phyloP scores from a whole-genome alignment of 2,113 vertebrate genomes.

The Motacilla alba region DNA sequence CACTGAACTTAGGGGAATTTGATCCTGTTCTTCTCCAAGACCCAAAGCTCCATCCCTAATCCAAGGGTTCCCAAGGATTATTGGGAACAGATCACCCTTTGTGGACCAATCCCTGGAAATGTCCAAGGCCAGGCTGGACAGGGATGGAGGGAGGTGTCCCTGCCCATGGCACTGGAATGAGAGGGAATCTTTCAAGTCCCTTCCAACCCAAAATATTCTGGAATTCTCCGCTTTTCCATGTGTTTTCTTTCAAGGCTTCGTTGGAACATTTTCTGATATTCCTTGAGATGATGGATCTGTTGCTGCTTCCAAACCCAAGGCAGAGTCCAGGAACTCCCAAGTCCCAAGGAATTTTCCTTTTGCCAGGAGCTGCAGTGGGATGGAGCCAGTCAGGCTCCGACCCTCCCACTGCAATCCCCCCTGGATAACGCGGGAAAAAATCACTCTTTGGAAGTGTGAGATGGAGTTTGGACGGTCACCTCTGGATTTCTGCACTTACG shows the following conservation, averaged over 20 bases:
- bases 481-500: accelerated
- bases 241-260: background rate
- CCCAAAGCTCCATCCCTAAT: background rate
- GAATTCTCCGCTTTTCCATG: background rate
- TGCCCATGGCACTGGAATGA: background rate
- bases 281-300: background rate
- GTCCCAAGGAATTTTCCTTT: background rate
- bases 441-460: background rate
- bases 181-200: background rate
- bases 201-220: background rate
- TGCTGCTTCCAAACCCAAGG: background rate
- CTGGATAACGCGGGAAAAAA: background rate
- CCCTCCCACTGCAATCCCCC: background rate
- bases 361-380: background rate
- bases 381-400: background rate
- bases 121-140: background rate
- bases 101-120: background rate
- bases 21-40: background rate
- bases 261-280: background rate
- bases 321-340: background rate
- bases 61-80: background rate
- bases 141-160: background rate
- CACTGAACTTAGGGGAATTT: background rate
- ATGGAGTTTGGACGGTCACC: background rate
- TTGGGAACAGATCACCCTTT: background rate